Evolutionary conservation across 2,888 invertebrate species (phyloP), one percentile per base, ranked within the genome.

Genomic region (Mermis nigrescens): DNA sequence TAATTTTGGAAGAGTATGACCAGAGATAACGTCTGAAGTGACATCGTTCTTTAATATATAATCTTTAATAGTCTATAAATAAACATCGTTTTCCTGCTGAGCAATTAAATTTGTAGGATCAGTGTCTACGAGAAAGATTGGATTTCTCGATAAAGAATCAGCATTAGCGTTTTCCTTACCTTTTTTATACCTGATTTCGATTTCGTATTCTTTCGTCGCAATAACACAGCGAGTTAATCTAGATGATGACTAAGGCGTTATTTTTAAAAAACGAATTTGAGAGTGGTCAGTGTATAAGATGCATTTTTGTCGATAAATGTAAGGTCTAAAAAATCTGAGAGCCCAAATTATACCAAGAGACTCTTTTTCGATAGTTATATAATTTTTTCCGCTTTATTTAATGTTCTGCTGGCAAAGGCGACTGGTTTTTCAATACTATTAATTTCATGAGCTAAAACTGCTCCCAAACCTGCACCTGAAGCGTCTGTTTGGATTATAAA

Each of bases 291-390:
- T 58, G 31, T 52, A 46, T 22, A 57, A 31, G 7, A 27, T 57
- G 1, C n/a, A 46, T 12, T 3, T 2, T 2, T 57, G 46, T 2
- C 46, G 28, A 28, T 57, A 57, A 22, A 59, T 27, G 19, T 57
- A 28, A 15, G 55, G 12, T 15, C 48, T 28, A 32, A 63, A 63
- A 46, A 57, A 53, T 19, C 57, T 32, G 1, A 63, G 15, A 1
- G 63, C 58, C 60, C 61, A 63, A 24, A 60, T 57, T 1, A 62
- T 60, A 22, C 60, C 61, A 3, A 64, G 46, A 7, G 58, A 57
- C 57, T 64, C 61, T 46, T 57, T 19, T 29, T 64, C 57, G 1
- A 57, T 62, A 0, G 60, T 55, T 0, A 52, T 57, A 32, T 64
- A 64, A 26, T 63, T 64, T 26, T 45, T 31, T 64, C 57, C 24